Evolutionary conservation across 2,113 vertebrate species (phyloP).

Genomic region (Barbus barbus): DNA sequence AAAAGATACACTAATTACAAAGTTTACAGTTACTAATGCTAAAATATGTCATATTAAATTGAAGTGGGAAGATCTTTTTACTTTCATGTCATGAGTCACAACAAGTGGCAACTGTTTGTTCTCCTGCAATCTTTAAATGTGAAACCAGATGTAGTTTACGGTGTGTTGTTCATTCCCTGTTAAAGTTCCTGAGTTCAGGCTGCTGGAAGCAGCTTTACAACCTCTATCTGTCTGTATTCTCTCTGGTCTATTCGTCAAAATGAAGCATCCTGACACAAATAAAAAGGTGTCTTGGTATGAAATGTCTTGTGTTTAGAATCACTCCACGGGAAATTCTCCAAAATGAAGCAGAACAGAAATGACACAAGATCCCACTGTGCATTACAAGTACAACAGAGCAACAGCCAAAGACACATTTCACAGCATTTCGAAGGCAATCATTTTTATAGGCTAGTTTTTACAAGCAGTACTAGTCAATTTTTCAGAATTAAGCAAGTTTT

Average conservation of each 20-base stretch:
- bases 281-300: not conserved
- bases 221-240: not conserved
- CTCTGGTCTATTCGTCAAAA: not conserved
- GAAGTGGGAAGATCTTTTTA: not conserved
- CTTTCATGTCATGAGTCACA: not conserved
- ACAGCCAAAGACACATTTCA: not conserved
- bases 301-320: constrained; percentile 11
- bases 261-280: constrained; percentile 15
- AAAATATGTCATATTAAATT: not conserved
- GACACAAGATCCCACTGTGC: not conserved
- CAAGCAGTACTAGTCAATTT: not conserved
- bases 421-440: not conserved
- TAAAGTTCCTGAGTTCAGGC: not conserved
- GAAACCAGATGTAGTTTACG: not conserved
- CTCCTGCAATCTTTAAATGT: not conserved
- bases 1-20: not conserved
- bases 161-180: not conserved
- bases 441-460: not conserved
- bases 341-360: not conserved
- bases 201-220: not conserved
- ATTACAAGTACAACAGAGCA: constrained; percentile 4
- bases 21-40: not conserved
- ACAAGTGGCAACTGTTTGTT: not conserved
- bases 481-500: not conserved
- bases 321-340: not conserved